A percentile compares a stretch with the other conserved stretches of the same genome.
phyloP scores from a whole-genome alignment of 2,113 vertebrate species.

The Trochalopteron elliotii region DNA sequence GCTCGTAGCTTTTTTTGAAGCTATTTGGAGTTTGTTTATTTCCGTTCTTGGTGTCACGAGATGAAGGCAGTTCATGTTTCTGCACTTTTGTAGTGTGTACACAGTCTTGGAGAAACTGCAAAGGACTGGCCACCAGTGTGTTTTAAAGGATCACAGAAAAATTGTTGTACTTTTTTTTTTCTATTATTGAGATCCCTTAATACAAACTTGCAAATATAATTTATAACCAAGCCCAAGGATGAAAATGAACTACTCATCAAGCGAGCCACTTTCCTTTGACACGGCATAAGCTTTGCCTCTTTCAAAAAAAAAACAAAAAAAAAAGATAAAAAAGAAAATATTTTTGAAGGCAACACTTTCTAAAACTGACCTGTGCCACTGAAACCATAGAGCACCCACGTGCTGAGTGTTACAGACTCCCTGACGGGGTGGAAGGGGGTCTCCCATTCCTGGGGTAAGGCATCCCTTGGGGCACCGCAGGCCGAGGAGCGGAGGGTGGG shows the following conservation, averaged over 20 bases:
- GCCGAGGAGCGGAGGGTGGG: background rate
- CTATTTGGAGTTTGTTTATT: constrained; percentile 65
- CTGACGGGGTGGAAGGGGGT: background rate
- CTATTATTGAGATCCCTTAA: constrained; percentile 20
- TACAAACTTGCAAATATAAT: constrained; percentile 31
- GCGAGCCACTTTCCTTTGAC: constrained; percentile 26
- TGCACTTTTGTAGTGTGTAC: constrained; percentile 56
- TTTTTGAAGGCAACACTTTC: constrained; percentile 62
- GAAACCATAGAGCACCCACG: background rate
- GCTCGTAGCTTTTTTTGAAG: constrained; percentile 62
- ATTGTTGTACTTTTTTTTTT: constrained; percentile 22
- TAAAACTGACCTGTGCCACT: constrained; percentile 14
- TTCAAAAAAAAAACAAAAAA: background rate
- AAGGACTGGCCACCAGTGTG: constrained; percentile 36
- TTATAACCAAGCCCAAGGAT: constrained; percentile 50
- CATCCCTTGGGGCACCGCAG: background rate
- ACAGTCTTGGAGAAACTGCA: constrained; percentile 35
- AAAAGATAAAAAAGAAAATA: background rate
- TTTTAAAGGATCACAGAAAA: constrained; percentile 61
- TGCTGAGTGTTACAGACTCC: background rate
- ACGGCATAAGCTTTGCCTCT: constrained; percentile 24
- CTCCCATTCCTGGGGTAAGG: background rate
- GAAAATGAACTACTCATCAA: background rate
- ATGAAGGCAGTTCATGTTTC: constrained; percentile 40
- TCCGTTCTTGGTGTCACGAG: constrained; percentile 53